A percentile compares a stretch with the other conserved stretches of the same genome.
phyloP scores from a whole-genome alignment of 2,113 vertebrate genomes.

The Perca fluviatilis region DNA sequence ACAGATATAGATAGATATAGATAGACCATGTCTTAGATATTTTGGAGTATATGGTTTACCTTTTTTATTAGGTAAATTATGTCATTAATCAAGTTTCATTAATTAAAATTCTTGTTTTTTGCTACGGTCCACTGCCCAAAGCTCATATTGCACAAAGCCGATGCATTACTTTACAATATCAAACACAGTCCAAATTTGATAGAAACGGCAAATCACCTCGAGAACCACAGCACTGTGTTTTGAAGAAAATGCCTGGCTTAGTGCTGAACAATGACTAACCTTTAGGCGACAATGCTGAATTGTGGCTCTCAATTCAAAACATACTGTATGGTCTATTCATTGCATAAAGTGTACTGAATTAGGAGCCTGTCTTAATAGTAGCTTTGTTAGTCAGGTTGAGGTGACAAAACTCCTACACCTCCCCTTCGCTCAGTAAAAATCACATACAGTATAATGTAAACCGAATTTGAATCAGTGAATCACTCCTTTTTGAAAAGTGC shows the following conservation, averaged over 20 bases:
- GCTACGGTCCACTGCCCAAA: neutral
- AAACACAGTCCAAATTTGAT: neutral
- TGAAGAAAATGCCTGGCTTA: slow-evolving; percentile 11
- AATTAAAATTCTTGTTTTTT: neutral
- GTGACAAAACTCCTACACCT: slow-evolving; percentile 25
- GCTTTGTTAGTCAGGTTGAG: slow-evolving; percentile 30
- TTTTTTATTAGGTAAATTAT: neutral
- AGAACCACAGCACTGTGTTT: neutral
- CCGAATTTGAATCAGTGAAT: slow-evolving; percentile 19
- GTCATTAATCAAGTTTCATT: neutral
- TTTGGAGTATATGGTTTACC: neutral
- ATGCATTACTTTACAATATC: neutral
- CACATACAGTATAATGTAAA: slow-evolving; percentile 29
- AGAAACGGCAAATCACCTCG: neutral
- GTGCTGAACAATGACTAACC: neutral
- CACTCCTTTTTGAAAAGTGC: slow-evolving; percentile 15
- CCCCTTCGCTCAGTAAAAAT: neutral
- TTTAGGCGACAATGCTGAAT: neutral
- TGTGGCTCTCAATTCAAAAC: slow-evolving; percentile 1
- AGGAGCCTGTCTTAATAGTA: slow-evolving; percentile 3
- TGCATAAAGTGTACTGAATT: neutral
- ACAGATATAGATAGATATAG: neutral
- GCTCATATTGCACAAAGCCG: slow-evolving; percentile 2
- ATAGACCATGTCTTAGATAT: slow-evolving; percentile 7
- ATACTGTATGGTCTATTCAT: slow-evolving; percentile 1